Evolutionary conservation across 2,113 vertebrate species (phyloP).

Genomic region (Caracal caracal): DNA sequence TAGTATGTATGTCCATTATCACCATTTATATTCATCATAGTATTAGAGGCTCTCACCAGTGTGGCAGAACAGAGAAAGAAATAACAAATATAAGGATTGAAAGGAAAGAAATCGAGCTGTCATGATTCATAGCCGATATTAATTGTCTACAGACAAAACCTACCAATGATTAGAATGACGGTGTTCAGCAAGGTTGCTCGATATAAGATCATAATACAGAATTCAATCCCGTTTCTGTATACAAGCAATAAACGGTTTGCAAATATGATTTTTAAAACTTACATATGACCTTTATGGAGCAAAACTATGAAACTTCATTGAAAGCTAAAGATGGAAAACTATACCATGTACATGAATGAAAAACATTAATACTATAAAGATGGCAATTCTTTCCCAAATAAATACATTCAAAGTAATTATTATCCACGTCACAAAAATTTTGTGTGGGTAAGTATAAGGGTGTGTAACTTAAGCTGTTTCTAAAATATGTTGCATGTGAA

Average conservation of each 20-base stretch:
- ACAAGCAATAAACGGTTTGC: neutral
- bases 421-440: neutral
- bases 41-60: neutral
- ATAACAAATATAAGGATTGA: neutral
- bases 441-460: neutral
- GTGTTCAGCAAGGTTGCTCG: neutral
- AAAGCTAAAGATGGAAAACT: conserved; percentile 1
- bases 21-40: neutral
- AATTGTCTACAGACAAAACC: neutral
- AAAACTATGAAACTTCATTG: neutral
- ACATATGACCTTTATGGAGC: neutral
- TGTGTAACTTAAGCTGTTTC: neutral
- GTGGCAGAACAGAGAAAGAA: neutral
- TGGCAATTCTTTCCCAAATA: neutral
- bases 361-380: neutral
- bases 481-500: neutral
- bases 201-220: neutral
- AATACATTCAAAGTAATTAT: neutral
- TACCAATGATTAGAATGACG: neutral
- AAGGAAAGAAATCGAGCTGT: neutral
- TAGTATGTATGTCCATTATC: neutral
- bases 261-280: neutral
- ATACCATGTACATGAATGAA: neutral
- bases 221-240: neutral
- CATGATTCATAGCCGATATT: neutral